Conservation (phyloP, 2,113 vertebrate genomes). For the Megalops atlanticus region DNA sequence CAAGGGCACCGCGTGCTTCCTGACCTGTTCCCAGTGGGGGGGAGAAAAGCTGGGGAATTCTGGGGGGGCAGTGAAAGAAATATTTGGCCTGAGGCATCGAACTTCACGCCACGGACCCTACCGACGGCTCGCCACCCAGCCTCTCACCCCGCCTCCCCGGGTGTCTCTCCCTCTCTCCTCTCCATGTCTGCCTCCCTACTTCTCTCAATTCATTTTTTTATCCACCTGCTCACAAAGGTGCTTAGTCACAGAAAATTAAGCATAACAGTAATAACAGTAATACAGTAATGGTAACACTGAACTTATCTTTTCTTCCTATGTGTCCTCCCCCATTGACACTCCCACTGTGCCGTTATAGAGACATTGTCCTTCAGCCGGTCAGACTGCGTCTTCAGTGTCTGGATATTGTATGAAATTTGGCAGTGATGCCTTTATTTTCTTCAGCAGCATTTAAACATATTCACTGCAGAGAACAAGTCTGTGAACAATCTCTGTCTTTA, state of each 20-base stretch:
- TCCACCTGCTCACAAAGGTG: too few species aligned
- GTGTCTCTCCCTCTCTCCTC: too few species aligned
- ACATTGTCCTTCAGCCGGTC: too few species aligned
- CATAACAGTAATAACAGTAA: neutral
- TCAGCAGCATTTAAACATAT: neutral
- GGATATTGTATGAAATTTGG: neutral
- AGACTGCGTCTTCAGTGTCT: neutral
- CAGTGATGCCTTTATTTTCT: neutral
- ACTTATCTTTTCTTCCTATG: too few species aligned
- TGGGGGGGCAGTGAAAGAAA: neutral
- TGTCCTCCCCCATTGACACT: too few species aligned
- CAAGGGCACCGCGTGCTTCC: neutral
- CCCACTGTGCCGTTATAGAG: too few species aligned
- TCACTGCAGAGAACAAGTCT: neutral
- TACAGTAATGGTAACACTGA: neutral
- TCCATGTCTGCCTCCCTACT: neutral
- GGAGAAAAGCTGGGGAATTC: neutral
- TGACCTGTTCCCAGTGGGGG: neutral
- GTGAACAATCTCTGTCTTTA: too few species aligned
- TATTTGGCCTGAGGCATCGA: neutral
- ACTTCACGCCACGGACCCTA: neutral
- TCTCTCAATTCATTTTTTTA: too few species aligned
- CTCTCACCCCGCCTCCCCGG: neutral
- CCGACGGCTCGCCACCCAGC: neutral
- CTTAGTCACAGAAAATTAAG: neutral